These are phyloP conservation scores for Pygocentrus nattereri DNA, from an alignment of 2,797 vertebrate species.

Conservation along the genomic window DNA sequence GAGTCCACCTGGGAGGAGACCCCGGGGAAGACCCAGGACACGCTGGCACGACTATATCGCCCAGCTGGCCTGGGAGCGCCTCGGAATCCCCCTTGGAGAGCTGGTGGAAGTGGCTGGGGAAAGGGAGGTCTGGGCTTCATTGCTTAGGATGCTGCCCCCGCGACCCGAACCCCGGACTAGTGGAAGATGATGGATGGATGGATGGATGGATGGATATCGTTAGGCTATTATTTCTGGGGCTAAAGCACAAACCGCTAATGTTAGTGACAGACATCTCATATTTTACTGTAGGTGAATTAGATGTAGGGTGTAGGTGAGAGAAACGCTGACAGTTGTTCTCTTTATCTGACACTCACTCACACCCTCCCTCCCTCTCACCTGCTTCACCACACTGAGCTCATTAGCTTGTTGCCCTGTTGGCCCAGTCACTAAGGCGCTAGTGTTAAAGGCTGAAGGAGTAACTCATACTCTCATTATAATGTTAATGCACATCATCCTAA, in stretches of 20 bases:
- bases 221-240: no score
- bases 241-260: neutral
- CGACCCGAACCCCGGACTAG: no score
- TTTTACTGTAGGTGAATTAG: neutral
- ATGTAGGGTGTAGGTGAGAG: neutral
- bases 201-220: no score
- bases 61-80: no score
- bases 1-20: no score
- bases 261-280: neutral
- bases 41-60: no score
- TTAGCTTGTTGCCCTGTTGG: conserved; percentile 53
- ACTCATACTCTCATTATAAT: neutral
- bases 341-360: neutral
- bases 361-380: neutral
- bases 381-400: conserved; percentile 37
- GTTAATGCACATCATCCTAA: neutral
- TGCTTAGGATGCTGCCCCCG: no score
- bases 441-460: conserved; percentile 17
- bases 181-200: no score
- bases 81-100: no score
- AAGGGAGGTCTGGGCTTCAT: no score
- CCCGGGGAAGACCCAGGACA: no score
- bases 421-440: conserved; percentile 44
- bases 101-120: no score
- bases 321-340: neutral